Evolutionary conservation across 1,140 invertebrate species (phyloP).

Genomic region (Plodia interpunctella): DNA sequence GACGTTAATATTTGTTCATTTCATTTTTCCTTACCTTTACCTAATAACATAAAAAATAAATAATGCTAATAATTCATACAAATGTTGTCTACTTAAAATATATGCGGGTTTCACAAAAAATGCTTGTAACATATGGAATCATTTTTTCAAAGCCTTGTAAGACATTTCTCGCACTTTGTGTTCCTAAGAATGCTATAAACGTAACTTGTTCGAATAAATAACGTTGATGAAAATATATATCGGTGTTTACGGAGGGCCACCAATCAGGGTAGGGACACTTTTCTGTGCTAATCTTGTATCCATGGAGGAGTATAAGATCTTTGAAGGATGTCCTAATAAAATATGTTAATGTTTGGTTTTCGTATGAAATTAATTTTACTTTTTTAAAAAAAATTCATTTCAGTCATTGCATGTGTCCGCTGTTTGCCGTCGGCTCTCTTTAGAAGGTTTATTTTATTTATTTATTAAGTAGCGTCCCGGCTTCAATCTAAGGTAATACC

Average conservation of each 20-base stretch:
- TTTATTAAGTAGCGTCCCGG: too few relatives aligned
- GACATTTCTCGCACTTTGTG: conserved; percentile 29
- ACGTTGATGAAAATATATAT: conserved; percentile 40
- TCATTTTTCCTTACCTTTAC: not conserved
- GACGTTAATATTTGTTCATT: too few relatives aligned
- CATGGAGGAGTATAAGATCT: not conserved
- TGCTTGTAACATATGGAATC: conserved; percentile 29
- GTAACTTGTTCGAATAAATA: conserved; percentile 39
- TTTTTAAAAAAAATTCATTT: too few relatives aligned
- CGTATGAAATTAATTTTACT: too few relatives aligned
- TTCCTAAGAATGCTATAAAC: conserved; percentile 34
- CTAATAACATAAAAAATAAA: not conserved
- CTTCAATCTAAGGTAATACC: too few relatives aligned
- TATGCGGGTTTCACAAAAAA: conserved; percentile 19
- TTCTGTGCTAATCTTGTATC: conserved; percentile 2
- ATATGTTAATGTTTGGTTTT: too few relatives aligned
- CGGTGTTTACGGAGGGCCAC: conserved; percentile 29
- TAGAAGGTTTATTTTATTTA: too few relatives aligned
- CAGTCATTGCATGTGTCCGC: too few relatives aligned
- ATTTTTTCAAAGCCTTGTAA: conserved; percentile 37
- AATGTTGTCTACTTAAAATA: not conserved
- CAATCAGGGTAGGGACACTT: conserved; percentile 34
- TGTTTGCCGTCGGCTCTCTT: too few relatives aligned
- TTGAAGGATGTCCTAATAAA: too few relatives aligned
- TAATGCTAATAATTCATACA: not conserved